phyloP scores from a whole-genome alignment of 2,113 vertebrate species.

The Callaeas wilsoni region DNA sequence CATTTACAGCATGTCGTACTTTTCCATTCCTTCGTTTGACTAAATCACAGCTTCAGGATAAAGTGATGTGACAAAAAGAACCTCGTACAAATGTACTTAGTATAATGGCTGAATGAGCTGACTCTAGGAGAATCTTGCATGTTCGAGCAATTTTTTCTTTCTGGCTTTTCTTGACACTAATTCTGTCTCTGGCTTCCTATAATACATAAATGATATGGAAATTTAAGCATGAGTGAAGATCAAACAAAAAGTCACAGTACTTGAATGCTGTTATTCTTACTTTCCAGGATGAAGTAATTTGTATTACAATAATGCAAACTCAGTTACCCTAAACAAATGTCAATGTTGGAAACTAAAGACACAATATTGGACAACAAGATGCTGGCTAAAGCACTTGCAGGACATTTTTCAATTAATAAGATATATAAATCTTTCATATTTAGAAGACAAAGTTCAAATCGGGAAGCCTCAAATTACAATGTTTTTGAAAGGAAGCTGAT shows the following conservation, averaged over 20 bases:
- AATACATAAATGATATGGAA: constrained; percentile 42
- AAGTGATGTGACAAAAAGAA: constrained; percentile 21
- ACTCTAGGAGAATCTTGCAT: constrained; percentile 28
- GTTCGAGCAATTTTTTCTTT: background rate
- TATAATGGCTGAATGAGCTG: constrained; percentile 34
- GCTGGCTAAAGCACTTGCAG: background rate
- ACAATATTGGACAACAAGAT: background rate
- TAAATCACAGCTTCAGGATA: constrained; percentile 28
- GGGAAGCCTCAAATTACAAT: background rate
- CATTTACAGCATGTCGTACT: background rate
- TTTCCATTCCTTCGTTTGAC: background rate
- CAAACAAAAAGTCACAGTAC: constrained; percentile 26
- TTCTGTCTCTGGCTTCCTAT: constrained; percentile 47
- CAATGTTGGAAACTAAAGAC: background rate
- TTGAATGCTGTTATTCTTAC: constrained; percentile 20
- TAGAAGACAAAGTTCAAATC: background rate
- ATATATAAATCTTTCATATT: background rate
- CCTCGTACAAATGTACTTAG: constrained; percentile 24
- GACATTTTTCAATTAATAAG: background rate
- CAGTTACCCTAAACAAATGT: constrained; percentile 2
- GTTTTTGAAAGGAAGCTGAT: background rate
- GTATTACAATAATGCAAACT: background rate
- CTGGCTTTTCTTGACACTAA: constrained; percentile 40
- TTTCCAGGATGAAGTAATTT: constrained; percentile 3
- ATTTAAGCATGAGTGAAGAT: constrained; percentile 51